Base-by-base conservation (phyloP, 64 coral and sea anemone genomes). In the Stylophora pistillata region DNA sequence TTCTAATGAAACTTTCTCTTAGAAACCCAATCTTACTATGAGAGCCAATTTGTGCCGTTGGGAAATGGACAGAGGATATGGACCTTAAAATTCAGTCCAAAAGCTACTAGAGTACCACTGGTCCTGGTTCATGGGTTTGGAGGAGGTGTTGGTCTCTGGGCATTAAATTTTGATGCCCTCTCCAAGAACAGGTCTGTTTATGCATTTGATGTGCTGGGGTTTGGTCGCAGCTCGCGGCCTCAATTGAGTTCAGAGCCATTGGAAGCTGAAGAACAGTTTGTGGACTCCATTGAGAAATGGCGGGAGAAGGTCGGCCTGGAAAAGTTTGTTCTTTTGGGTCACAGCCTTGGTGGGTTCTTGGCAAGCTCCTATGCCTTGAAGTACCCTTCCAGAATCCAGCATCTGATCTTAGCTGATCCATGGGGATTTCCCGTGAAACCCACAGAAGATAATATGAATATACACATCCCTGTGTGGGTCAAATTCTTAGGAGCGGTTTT, bases 71-170 rank as follows among this genome's bases (percentile, higher is more conserved):
- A 99, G 16, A 91, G 66, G 23, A 85, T 95, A 87, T 99, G 97
- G 97, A 99, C 97, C 13, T 62, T 99, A 70, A 90, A 86, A 26
- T 93, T 95, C 82, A 99, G 95, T 23, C 93, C 93, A 1, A 71
- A 23, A 30, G 84, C 93, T 20, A 53, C 26, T 3, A 85, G 53
- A 30, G 77, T 59, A 14, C 97, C 97, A 1, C 60, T 99, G 57
- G 94, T 99, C 18, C 79, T 99, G 88, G 88, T 99, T 74, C 97
- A 99, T 90, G 97, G 97, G 3, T 99, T 99, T 91, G 97, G 97
- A 37, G 97, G 93, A 54, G 97, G 97, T 60, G 80, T 93, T 4
- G 97, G 90, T 4, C 71, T 99, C 13, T 99, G 97, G 97, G 87
- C 88, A 5, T 27, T 99, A 53, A 99, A 95, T 30, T 69, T 95